A percentile compares a stretch with the other conserved stretches of the same genome.
Evolutionary conservation across 2,888 invertebrate genomes (phyloP).

Genomic region (Drosophila ustulata): DNA sequence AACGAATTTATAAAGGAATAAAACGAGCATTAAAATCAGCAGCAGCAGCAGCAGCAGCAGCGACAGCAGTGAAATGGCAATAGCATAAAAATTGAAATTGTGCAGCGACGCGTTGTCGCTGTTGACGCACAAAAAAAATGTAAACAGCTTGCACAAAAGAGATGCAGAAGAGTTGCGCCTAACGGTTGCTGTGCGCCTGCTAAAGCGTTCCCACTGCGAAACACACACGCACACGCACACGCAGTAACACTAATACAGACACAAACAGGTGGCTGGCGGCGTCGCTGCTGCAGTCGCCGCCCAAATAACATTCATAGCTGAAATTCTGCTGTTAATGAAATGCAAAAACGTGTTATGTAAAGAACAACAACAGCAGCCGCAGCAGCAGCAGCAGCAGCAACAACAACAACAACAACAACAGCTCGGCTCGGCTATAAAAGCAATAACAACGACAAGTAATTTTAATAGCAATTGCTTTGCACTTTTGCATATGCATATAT

Average conservation of each 20-base stretch:
- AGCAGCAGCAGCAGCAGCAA: conserved; percentile 17
- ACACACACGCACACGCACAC: conserved; percentile 15
- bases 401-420: conserved; percentile 31
- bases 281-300: conserved; percentile 29
- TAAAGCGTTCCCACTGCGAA: conserved; percentile 47
- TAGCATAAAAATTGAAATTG: conserved; percentile 53
- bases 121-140: conserved; percentile 50
- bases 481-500: conserved; percentile 35
- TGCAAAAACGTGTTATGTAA: conserved; percentile 74
- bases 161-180: conserved; percentile 27
- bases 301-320: conserved; percentile 57
- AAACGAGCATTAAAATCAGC: conserved; percentile 68
- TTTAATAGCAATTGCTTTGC: conserved; percentile 65
- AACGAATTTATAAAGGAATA: conserved; percentile 73
- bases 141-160: conserved; percentile 29
- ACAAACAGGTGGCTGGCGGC: conserved; percentile 46
- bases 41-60: conserved; percentile 34
- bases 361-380: conserved; percentile 27
- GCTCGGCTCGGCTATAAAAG: not conserved
- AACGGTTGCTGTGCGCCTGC: conserved; percentile 60
- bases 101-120: conserved; percentile 46
- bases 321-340: conserved; percentile 65
- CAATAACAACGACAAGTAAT: conserved; percentile 44
- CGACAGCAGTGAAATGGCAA: conserved; percentile 25
- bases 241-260: conserved; percentile 16